phyloP scores from a whole-genome alignment of 2,797 vertebrate species.

The Apogon talboti region DNA sequence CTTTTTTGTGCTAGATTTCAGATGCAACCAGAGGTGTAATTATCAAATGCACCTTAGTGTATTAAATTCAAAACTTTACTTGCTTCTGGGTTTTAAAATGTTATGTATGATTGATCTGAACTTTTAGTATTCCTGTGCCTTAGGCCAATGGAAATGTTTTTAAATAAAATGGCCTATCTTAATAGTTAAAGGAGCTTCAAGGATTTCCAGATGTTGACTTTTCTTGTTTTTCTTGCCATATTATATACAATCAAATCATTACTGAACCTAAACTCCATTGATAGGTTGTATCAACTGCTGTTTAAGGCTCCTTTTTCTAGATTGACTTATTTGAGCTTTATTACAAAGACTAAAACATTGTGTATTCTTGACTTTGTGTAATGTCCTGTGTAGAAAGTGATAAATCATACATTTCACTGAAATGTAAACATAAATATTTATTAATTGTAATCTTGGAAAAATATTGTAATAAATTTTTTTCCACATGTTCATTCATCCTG shows the following conservation, averaged over 20 bases:
- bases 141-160: conserved; percentile 86
- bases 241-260: conserved; percentile 74
- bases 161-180: conserved; percentile 83
- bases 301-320: conserved; percentile 85
- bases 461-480: conserved; percentile 78
- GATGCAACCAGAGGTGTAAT: conserved; percentile 72
- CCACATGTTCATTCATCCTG: conserved; percentile 60
- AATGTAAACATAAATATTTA: conserved; percentile 88
- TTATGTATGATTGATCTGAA: conserved; percentile 78
- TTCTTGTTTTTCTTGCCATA: conserved; percentile 74
- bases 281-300: conserved; percentile 86
- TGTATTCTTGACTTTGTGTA: conserved; percentile 84
- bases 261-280: conserved; percentile 77
- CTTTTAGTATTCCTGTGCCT: conserved; percentile 87
- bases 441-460: conserved; percentile 83
- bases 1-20: conserved; percentile 71
- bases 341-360: conserved; percentile 82
- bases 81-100: conserved; percentile 73
- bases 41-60: conserved; percentile 76
- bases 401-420: conserved; percentile 84
- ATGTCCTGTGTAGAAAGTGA: conserved; percentile 85
- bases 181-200: conserved; percentile 78
- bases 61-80: conserved; percentile 73
- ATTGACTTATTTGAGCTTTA: conserved; percentile 83
- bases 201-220: conserved; percentile 74